These are phyloP conservation scores for Melanogrammus aeglefinus DNA, from an alignment of 2,797 vertebrate genomes.

Conservation along the genomic window DNA sequence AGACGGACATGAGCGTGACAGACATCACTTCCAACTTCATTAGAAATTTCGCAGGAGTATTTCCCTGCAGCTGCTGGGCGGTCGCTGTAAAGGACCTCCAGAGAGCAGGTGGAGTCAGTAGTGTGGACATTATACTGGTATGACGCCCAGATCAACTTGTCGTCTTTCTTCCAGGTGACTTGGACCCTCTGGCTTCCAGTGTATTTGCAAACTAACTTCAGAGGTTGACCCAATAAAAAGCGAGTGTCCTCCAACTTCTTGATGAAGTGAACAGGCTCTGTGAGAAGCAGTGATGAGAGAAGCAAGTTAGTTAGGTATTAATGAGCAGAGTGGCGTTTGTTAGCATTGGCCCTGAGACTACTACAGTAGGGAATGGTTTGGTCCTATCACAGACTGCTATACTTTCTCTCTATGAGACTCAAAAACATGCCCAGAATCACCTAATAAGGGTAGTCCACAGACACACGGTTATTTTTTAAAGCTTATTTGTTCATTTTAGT, in stretches of 20 bases:
- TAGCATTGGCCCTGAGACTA: background rate
- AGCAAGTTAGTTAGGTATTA: constrained; percentile 24
- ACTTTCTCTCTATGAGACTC: background rate
- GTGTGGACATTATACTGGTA: constrained; percentile 82
- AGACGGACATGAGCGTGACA: constrained; percentile 53
- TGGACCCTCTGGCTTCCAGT: constrained; percentile 81
- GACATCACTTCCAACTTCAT: constrained; percentile 70
- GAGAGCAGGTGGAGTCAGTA: constrained; percentile 74
- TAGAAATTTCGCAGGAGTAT: constrained; percentile 86
- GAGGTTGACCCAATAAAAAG: constrained; percentile 76
- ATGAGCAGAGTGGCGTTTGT: constrained; percentile 14
- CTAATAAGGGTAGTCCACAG: background rate
- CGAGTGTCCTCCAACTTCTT: constrained; percentile 83
- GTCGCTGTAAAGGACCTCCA: constrained; percentile 76
- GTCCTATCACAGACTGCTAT: background rate
- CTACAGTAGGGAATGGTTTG: constrained; percentile 25
- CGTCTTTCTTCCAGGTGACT: constrained; percentile 86
- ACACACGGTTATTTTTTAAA: too few species aligned
- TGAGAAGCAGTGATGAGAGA: constrained; percentile 46
- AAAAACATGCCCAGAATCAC: background rate
- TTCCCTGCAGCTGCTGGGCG: constrained; percentile 75
- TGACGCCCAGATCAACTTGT: constrained; percentile 74
- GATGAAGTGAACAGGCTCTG: constrained; percentile 76
- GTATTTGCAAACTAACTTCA: constrained; percentile 82
- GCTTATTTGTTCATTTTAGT: too few species aligned